Evolutionary conservation across 2,113 vertebrate species (phyloP).

Genomic region (Monarcha castaneiventris): DNA sequence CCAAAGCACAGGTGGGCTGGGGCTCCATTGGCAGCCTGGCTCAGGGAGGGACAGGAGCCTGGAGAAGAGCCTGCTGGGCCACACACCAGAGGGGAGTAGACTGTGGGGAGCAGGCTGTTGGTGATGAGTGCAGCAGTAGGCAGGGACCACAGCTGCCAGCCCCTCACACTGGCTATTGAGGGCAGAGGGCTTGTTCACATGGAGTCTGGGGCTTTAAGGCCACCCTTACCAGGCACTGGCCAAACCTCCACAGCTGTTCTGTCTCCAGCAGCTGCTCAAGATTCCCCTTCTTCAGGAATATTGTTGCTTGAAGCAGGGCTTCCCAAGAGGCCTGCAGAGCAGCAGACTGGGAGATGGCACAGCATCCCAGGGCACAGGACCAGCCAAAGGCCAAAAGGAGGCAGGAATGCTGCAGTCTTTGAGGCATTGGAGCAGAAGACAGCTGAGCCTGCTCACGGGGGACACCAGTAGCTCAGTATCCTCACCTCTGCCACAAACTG

Average conservation of each 20-base stretch:
- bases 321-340: neutral
- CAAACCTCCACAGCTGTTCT: neutral
- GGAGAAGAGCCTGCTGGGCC: neutral
- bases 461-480: neutral
- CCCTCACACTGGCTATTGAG: neutral
- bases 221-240: neutral
- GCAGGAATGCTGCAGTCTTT: neutral
- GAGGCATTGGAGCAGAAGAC: neutral
- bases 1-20: neutral
- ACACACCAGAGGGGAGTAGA: accelerated
- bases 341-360: neutral
- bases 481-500: neutral
- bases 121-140: neutral
- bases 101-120: neutral
- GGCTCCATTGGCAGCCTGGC: neutral
- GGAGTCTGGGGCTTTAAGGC: neutral
- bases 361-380: neutral
- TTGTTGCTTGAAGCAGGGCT: neutral
- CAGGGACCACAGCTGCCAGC: neutral
- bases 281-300: neutral
- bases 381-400: neutral
- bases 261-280: neutral
- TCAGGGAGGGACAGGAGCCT: neutral
- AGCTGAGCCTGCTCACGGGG: accelerated
- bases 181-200: neutral